Percentiles rank a stretch among this genome's conserved stretches.
These are phyloP conservation scores for Pseudotriccus pelzelni DNA, from an alignment of 2,797 vertebrate genomes.

Conservation along the genomic window DNA sequence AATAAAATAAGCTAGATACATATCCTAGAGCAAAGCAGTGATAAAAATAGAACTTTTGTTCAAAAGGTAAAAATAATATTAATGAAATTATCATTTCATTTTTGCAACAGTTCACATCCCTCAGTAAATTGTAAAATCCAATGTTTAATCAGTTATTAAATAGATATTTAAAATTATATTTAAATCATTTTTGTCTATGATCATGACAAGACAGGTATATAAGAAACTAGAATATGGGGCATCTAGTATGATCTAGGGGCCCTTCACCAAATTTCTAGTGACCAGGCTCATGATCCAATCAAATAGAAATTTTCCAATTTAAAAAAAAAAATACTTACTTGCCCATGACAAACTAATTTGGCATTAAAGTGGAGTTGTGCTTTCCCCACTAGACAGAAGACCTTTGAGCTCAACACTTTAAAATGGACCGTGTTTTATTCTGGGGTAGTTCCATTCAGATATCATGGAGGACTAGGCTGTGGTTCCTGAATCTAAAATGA, in stretches of 20 bases:
- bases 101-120: background rate
- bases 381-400: background rate
- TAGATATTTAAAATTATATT: background rate
- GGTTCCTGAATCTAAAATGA: background rate
- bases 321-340: background rate
- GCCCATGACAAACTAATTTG: background rate
- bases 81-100: background rate
- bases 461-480: background rate
- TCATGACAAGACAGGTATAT: background rate
- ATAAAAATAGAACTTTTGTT: background rate
- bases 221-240: background rate
- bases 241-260: background rate
- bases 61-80: background rate
- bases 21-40: background rate
- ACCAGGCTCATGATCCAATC: background rate
- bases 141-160: background rate
- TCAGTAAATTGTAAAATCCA: background rate
- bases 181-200: background rate
- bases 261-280: background rate
- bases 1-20: background rate
- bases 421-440: background rate
- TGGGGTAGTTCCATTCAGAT: background rate
- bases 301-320: background rate
- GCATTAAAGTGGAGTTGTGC: background rate
- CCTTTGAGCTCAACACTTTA: background rate